A percentile compares a stretch with the other conserved stretches of the same genome.
These are phyloP conservation scores for Paratrypauchen microcephalus DNA, from an alignment of 2,797 vertebrate genomes.

Conservation along the genomic window DNA sequence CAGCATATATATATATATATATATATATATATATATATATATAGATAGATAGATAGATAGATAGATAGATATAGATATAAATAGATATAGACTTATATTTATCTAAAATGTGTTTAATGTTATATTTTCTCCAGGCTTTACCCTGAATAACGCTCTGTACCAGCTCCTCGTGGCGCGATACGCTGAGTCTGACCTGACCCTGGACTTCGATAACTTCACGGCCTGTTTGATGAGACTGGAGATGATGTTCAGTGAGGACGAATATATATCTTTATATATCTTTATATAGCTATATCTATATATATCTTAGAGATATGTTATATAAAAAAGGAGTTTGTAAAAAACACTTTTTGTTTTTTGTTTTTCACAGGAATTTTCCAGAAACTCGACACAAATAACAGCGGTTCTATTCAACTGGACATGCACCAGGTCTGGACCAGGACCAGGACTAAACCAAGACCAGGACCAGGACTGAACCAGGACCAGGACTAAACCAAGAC, in stretches of 20 bases:
- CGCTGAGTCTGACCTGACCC: conserved; percentile 65
- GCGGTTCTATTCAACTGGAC: conserved; percentile 73
- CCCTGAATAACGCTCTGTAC: conserved; percentile 73
- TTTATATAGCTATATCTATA: no score
- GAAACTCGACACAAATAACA: conserved; percentile 61
- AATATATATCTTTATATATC: background rate
- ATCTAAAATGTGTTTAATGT: background rate
- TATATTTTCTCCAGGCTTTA: conserved; percentile 63
- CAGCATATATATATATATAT: no score
- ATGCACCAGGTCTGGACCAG: conserved; percentile 21
- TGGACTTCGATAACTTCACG: conserved; percentile 81
- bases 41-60: no score
- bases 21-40: no score
- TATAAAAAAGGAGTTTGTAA: no score
- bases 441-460: no score
- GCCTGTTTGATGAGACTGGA: conserved; percentile 75
- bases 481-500: background rate
- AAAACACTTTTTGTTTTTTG: background rate
- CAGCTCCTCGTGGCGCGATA: conserved; percentile 75
- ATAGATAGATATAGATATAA: no score
- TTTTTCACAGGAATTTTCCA: conserved; percentile 67
- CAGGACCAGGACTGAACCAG: background rate
- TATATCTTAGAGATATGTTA: no score
- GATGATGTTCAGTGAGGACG: conserved; percentile 80
- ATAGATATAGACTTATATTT: background rate